These are phyloP conservation scores for Manis pentadactyla DNA, from an alignment of 2,797 vertebrate species.

Conservation along the genomic window DNA sequence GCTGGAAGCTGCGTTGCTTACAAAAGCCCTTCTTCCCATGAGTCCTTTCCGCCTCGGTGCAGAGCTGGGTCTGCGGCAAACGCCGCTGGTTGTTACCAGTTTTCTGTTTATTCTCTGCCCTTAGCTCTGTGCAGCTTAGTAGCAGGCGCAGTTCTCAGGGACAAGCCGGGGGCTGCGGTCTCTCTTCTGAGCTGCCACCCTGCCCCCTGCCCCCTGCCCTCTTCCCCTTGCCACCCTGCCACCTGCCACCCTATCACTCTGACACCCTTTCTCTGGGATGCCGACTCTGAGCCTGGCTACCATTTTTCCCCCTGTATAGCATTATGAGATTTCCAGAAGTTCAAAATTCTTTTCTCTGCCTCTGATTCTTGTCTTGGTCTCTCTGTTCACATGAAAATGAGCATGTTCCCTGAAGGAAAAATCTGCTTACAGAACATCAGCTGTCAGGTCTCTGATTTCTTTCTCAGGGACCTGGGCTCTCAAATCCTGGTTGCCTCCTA, in stretches of 20 bases:
- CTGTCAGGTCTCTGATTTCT: neutral
- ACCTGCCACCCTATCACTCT: too few relatives aligned
- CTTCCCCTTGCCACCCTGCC: too few relatives aligned
- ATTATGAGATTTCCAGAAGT: neutral
- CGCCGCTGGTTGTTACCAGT: too few relatives aligned
- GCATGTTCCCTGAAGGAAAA: neutral
- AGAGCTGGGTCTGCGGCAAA: neutral
- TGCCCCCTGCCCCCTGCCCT: too few relatives aligned
- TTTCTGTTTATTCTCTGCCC: neutral
- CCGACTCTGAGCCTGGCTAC: neutral
- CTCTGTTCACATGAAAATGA: neutral
- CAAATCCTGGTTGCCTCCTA: neutral
- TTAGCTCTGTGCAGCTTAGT: neutral
- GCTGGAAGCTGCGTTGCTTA: neutral
- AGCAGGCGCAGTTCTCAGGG: neutral
- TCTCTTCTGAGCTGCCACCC: neutral
- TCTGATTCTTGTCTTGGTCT: neutral
- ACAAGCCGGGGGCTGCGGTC: neutral
- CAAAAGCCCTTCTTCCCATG: neutral
- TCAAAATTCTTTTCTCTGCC: neutral
- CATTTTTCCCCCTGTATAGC: neutral
- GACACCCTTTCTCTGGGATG: neutral
- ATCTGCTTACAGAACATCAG: neutral
- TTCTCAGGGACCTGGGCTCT: neutral
- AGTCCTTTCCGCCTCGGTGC: neutral